phyloP scores from a whole-genome alignment of 2,888 invertebrate genomes.

The Odontomyia ornata region DNA sequence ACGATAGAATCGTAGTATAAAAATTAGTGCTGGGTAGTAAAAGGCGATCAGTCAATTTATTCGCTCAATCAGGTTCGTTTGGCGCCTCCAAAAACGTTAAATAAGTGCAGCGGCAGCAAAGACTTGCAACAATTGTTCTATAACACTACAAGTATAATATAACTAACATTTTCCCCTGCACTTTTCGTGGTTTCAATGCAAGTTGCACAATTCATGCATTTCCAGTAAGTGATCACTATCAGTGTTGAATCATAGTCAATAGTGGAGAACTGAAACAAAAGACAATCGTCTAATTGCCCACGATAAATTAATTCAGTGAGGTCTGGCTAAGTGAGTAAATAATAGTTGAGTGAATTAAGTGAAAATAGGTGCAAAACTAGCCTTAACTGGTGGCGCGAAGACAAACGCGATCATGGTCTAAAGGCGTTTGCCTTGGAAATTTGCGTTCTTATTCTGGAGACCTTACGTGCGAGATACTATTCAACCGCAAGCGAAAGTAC shows the following conservation, averaged over 20 bases:
- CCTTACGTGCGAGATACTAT: neutral
- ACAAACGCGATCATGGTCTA: neutral
- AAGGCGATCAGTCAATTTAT: neutral
- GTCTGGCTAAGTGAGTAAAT: no score
- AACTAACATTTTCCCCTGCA: no score
- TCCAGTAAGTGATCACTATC: no score
- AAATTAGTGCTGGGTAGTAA: constrained; percentile 1
- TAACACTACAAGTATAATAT: no score
- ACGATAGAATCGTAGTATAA: neutral
- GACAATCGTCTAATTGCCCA: no score
- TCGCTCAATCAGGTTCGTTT: neutral
- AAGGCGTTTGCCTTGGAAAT: constrained; percentile 13
- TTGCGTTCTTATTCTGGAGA: constrained; percentile 9
- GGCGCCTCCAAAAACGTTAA: neutral
- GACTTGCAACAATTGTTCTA: no score
- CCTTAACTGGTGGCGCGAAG: neutral
- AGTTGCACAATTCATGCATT: no score
- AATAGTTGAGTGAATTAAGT: neutral
- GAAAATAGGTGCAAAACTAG: neutral
- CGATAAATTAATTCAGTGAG: no score
- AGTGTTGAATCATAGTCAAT: no score
- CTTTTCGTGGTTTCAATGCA: no score
- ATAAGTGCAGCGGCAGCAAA: no score
- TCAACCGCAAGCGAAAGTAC: neutral
- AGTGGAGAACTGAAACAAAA: no score